Evolutionary conservation across 2,888 invertebrate species (phyloP).

Genomic region (Platycnemis pennipes): DNA sequence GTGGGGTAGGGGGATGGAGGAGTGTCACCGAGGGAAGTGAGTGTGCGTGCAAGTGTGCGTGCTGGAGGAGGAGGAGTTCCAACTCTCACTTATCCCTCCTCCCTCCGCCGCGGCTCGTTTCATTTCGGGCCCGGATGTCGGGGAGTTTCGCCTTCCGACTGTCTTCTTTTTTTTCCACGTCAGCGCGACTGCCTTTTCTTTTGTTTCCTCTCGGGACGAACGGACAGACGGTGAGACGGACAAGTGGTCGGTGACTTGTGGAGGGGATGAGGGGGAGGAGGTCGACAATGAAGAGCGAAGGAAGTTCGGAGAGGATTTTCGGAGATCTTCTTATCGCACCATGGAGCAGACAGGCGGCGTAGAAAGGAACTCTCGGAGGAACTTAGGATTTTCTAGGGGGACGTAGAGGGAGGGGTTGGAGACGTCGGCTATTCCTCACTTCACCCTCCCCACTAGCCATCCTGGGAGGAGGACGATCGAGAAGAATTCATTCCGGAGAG

Average conservation of each 20-base stretch:
- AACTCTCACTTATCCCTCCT: not conserved
- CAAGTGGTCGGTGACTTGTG: conserved; percentile 72
- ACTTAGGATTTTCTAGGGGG: not conserved
- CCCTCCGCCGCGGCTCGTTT: conserved; percentile 56
- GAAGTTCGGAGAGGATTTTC: conserved; percentile 11
- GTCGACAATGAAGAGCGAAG: conserved; percentile 70
- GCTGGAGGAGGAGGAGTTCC: not conserved
- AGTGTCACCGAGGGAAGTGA: not conserved
- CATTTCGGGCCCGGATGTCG: conserved; percentile 57
- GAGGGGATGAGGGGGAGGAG: conserved; percentile 75
- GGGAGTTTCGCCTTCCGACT: conserved; percentile 70
- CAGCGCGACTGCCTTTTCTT: conserved; percentile 68
- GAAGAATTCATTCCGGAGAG: not conserved
- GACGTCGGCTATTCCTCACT: not conserved
- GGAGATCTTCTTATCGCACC: conserved; percentile 63
- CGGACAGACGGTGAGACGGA: conserved; percentile 69
- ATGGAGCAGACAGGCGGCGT: conserved; percentile 42
- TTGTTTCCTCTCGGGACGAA: conserved; percentile 71
- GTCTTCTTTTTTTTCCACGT: conserved; percentile 70
- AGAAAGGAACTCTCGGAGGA: not conserved
- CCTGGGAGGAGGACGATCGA: not conserved
- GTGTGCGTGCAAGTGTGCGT: not conserved
- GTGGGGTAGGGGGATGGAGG: not conserved
- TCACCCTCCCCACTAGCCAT: not conserved
- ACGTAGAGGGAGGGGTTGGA: not conserved